Conservation (phyloP, 2,888 invertebrate species). For the Nudaria mundana region DNA sequence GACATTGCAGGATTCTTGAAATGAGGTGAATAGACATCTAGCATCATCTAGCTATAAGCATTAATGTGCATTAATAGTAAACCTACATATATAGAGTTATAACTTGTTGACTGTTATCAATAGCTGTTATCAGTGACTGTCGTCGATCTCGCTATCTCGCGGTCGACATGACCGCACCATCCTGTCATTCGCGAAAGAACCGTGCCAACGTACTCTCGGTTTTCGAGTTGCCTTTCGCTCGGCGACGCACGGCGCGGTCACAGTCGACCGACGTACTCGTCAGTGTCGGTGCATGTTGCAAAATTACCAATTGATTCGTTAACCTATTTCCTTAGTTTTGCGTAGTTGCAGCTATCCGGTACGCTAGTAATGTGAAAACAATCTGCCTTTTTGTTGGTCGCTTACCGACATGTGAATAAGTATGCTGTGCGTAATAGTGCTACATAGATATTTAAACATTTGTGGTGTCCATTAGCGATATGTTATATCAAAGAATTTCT, state of each 20-base stretch:
- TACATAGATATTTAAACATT: conserved; percentile 17
- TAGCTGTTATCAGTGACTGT: conserved; percentile 62
- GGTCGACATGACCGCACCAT: conserved; percentile 57
- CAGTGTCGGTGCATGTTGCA: conserved; percentile 61
- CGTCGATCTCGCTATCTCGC: conserved; percentile 71
- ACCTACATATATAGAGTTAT: no score
- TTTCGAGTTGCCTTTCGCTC: conserved; percentile 71
- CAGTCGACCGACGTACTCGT: conserved; percentile 55
- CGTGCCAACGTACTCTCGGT: conserved; percentile 71
- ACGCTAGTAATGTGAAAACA: conserved; percentile 52
- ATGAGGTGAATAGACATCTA: no score
- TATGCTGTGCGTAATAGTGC: conserved; percentile 25
- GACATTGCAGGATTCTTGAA: no score
- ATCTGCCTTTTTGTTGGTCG: conserved; percentile 34
- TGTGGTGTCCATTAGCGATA: conserved; percentile 25
- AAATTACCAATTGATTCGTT: conserved; percentile 68
- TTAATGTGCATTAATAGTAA: no score
- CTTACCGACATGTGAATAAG: conserved; percentile 28
- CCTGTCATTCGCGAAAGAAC: conserved; percentile 69
- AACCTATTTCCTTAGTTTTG: conserved; percentile 60
- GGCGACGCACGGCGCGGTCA: conserved; percentile 52
- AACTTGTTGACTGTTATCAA: conserved; percentile 55
- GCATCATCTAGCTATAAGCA: no score
- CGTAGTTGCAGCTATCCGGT: conserved; percentile 45
- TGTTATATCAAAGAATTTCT: conserved; percentile 13